These are phyloP conservation scores for Coilia nasus DNA, from an alignment of 2,797 vertebrate genomes.

Conservation along the genomic window DNA sequence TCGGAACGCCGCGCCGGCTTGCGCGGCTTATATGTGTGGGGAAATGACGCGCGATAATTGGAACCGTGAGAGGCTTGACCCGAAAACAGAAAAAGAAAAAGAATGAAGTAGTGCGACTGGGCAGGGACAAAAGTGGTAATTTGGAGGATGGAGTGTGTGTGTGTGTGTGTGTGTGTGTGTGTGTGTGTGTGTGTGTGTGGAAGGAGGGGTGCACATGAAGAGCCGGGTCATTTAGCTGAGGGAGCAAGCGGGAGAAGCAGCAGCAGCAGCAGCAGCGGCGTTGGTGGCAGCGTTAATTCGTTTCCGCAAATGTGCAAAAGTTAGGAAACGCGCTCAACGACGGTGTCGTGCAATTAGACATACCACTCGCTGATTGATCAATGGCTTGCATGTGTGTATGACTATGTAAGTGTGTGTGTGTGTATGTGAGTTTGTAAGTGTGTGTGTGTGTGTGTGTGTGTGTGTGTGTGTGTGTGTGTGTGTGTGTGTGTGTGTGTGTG, in stretches of 20 bases:
- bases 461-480: conserved; percentile 25
- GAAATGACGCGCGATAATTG: conserved; percentile 12
- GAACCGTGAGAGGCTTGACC: neutral
- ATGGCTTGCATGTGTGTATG: conserved; percentile 1
- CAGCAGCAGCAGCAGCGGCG: no score
- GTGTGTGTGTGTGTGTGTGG: no score
- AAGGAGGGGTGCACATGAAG: neutral
- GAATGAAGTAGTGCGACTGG: neutral
- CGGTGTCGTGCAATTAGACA: neutral
- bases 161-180: neutral
- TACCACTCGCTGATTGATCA: neutral
- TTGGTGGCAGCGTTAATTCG: neutral
- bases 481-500: conserved; percentile 17
- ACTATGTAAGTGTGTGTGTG: conserved; percentile 16
- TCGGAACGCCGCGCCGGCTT: neutral
- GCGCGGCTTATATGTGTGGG: conserved; percentile 4
- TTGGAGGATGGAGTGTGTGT: neutral
- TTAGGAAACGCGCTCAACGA: neutral
- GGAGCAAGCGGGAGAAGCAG: no score
- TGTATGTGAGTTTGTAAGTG: neutral
- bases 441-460: neutral
- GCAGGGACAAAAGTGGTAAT: conserved; percentile 9
- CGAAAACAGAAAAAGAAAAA: neutral
- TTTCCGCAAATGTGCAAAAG: neutral
- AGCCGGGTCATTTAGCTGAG: neutral